Evolutionary conservation across 2,113 vertebrate genomes (phyloP).

Genomic region (Aphyosemion australe): DNA sequence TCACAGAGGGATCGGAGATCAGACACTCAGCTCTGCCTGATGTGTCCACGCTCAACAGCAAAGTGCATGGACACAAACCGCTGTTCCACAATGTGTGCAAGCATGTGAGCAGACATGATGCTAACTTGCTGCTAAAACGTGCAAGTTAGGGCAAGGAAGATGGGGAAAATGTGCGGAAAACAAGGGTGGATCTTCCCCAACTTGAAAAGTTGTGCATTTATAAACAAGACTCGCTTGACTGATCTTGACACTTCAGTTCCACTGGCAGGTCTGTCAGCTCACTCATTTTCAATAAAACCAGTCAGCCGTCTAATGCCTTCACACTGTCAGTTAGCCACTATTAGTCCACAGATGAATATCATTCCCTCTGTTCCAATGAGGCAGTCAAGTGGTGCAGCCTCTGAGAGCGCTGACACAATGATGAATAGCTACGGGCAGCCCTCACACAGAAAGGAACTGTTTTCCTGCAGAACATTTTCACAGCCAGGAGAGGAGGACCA

Average conservation of each 20-base stretch:
- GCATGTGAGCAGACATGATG: conserved; percentile 2
- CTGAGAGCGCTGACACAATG: conserved; percentile 69
- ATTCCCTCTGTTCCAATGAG: conserved; percentile 70
- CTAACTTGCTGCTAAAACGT: neutral
- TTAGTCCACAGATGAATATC: conserved; percentile 73
- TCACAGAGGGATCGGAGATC: conserved; percentile 21
- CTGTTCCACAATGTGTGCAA: neutral
- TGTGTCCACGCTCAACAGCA: conserved; percentile 16
- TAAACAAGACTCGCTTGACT: conserved; percentile 66
- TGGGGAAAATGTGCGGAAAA: conserved; percentile 34
- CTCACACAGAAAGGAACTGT: conserved; percentile 59
- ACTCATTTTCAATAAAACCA: conserved; percentile 75
- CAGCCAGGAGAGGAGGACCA: conserved; percentile 47
- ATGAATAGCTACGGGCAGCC: conserved; percentile 71
- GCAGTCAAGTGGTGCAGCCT: conserved; percentile 72
- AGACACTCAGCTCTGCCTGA: conserved; percentile 30
- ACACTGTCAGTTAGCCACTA: conserved; percentile 74
- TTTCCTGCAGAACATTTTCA: conserved; percentile 65
- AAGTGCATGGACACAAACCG: conserved; percentile 6
- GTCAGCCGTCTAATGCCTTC: conserved; percentile 74
- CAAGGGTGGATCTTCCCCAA: conserved; percentile 39
- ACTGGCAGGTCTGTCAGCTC: conserved; percentile 62
- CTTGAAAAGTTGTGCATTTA: conserved; percentile 61
- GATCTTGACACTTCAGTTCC: conserved; percentile 52
- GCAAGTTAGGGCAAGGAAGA: neutral